Base-by-base conservation (phyloP, 2,113 vertebrate species). In the Gallinago media region DNA sequence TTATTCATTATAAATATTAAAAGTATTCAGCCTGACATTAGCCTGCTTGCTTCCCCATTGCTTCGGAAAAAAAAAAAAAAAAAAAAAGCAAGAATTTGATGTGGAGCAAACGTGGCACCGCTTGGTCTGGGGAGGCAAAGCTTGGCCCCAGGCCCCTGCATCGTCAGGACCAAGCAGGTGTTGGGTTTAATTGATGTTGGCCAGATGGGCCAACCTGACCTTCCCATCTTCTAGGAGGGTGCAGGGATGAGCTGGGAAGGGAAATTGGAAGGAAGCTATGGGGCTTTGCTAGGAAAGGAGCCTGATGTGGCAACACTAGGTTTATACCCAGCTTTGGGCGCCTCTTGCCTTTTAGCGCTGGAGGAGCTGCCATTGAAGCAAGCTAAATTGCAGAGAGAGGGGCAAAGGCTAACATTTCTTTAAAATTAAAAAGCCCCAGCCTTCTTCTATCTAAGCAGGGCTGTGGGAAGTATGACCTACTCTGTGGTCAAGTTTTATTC, bases 1-100 rank as follows among this genome's bases (percentile, higher is more conserved):
- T 97, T 96, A 91, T 92, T 98, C 92, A 98, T 97, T 98, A 98
- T 92, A 96, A 97, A 96, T 95, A 96, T 94, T 97, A 96, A 95
- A 96, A 97, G 84, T 95, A 93, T 92, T 92, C 86, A 89, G 89
- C 77, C 96, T 95, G 93, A 92, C 68, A 92, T 91, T 96, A 94
- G 66, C 65, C 78, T 92, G 73, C 85, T 56, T 68, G 72, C 36
- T 90, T 36, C 67, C 36, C 32, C 27, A 9, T 44, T 6, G 4
- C 94, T 56, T 49, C 13, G 16, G 15, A 44, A 62, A 18, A 36
- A n/a, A 89, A 67, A 88, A 65, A 80, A 42, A 42, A 42, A 36
- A 32, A 89, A 67, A 88, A 65, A 80, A 67, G 44, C 68, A 86
- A 86, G 75, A 73, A 61, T 74, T 65, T 82, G 56, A 76, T 83